phyloP scores from a whole-genome alignment of 37 sponge, comb jelly and placozoan genomes.

The Spongilla lacustris region DNA sequence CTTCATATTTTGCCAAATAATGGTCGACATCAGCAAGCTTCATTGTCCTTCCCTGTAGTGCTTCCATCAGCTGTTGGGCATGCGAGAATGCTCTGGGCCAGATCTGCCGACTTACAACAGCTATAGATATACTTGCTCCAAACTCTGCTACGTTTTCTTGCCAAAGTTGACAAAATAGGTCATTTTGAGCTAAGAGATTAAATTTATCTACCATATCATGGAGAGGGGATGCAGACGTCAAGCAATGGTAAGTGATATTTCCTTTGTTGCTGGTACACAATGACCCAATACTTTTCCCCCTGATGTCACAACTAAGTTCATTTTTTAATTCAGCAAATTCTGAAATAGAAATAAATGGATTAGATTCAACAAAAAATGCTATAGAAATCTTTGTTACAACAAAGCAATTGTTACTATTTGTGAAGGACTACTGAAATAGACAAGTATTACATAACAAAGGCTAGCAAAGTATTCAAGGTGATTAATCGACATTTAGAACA shows the following conservation, averaged over 20 bases:
- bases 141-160: neutral
- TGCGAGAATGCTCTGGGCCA: neutral
- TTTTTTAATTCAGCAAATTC: neutral
- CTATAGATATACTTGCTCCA: neutral
- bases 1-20: neutral
- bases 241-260: neutral
- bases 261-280: neutral
- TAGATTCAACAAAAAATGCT: too few relatives aligned
- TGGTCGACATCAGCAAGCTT: conserved; percentile 9
- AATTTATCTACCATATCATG: neutral
- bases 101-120: neutral
- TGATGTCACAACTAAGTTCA: neutral
- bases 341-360: neutral
- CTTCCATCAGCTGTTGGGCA: neutral
- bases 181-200: neutral
- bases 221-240: neutral
- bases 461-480: too few relatives aligned
- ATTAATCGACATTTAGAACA: too few relatives aligned
- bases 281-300: neutral
- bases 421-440: too few relatives aligned
- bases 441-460: too few relatives aligned
- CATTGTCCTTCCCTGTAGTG: neutral
- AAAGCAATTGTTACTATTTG: too few relatives aligned
- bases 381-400: too few relatives aligned
- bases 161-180: neutral